A percentile compares a stretch with the other conserved stretches of the same genome.
Evolutionary conservation across 92 coral and sea anemone genomes (phyloP).

Genomic region (Plumapathes pennacea): DNA sequence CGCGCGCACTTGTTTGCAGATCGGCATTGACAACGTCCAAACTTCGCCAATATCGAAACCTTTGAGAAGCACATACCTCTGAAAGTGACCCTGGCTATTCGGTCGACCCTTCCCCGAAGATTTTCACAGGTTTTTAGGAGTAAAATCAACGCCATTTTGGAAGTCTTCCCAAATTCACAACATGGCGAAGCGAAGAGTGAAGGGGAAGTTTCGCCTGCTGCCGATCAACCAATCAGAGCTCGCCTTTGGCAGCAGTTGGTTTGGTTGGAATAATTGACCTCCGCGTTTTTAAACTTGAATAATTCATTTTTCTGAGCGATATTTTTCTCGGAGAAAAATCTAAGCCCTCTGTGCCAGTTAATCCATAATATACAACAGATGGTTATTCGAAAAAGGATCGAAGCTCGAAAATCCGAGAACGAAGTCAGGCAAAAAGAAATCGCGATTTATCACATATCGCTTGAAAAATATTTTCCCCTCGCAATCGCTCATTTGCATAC

Average conservation of each 20-base stretch:
- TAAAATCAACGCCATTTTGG: constrained; percentile 86
- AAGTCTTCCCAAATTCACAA: constrained; percentile 58
- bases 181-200: constrained; percentile 75
- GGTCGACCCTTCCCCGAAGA: constrained; percentile 95
- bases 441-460: too few species aligned
- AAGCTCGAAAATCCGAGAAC: neutral
- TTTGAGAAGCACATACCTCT: constrained; percentile 72
- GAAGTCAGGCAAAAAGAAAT: too few species aligned
- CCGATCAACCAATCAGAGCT: constrained; percentile 63
- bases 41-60: constrained; percentile 3
- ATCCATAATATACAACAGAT: neutral
- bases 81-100: constrained; percentile 96
- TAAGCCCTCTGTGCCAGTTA: constrained; percentile 5
- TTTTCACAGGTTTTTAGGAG: constrained; percentile 92
- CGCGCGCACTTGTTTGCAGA: constrained; percentile 5
- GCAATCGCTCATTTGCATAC: too few species aligned
- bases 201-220: constrained; percentile 51
- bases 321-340: constrained; percentile 30
- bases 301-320: constrained; percentile 53
- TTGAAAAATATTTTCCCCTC: too few species aligned
- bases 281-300: constrained; percentile 51
- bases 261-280: constrained; percentile 71
- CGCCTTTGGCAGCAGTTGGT: constrained; percentile 62
- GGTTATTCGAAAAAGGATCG: neutral
- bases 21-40: constrained; percentile 20